These are phyloP conservation scores for Tenthredo scrophulariae DNA, from an alignment of 2,888 invertebrate species.

Conservation along the genomic window DNA sequence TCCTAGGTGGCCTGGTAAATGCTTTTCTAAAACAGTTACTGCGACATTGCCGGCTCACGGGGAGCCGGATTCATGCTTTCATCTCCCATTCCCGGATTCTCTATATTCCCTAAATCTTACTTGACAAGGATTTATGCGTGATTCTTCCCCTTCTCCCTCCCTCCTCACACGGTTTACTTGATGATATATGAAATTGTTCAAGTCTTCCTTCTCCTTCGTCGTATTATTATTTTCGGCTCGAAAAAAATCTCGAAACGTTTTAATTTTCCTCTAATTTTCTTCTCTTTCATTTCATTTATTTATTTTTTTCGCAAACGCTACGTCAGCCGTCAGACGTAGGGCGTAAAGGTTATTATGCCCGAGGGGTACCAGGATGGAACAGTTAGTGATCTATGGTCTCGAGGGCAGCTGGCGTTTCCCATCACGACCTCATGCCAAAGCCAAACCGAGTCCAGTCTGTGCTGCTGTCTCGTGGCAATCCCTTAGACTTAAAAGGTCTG, in stretches of 20 bases:
- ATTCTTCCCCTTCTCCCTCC: neutral
- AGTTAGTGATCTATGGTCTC: conserved; percentile 46
- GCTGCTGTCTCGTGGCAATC: conserved; percentile 32
- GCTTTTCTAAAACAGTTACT: conserved; percentile 44
- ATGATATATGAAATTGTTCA: neutral
- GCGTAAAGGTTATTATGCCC: conserved; percentile 34
- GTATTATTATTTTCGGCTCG: neutral
- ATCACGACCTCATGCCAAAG: conserved; percentile 36
- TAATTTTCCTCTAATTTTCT: neutral
- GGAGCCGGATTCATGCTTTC: conserved; percentile 37
- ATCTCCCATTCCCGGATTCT: conserved; percentile 29
- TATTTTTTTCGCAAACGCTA: conserved; percentile 18
- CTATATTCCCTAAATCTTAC: conserved; percentile 14
- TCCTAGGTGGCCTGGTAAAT: conserved; percentile 49
- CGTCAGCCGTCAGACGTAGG: conserved; percentile 47
- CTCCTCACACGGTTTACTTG: neutral
- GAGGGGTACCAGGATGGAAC: conserved; percentile 14
- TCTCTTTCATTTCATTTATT: neutral
- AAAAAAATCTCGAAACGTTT: neutral
- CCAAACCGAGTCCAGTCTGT: conserved; percentile 15
- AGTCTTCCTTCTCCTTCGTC: neutral
- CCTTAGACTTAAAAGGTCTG: neutral
- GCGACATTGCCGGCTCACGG: neutral
- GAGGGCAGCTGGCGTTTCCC: conserved; percentile 51
- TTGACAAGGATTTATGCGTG: neutral